Base-by-base conservation (phyloP, 2,888 invertebrate species). In the Harpalus rubripes region DNA sequence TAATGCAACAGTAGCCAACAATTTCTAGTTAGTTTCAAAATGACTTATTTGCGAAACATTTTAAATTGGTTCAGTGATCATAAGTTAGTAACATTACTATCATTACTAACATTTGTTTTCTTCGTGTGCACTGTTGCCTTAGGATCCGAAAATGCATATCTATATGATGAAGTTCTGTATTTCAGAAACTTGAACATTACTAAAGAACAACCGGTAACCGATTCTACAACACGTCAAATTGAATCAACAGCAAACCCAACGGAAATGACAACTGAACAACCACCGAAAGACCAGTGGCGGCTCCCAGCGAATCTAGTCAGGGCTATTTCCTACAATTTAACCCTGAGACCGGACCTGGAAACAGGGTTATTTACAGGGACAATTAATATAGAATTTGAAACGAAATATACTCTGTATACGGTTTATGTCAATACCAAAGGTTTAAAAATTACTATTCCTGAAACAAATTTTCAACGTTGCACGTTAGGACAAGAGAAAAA, bases 271-370 rank as follows among this genome's bases (percentile, higher is more conserved):
- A 16, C 63, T 18, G 12, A 7, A 26, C 16, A 22, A 6, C 63
- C 63, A 10, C 32, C 88, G 86, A 86, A 87, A 86, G 86, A 87
- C 56, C 90, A 92, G 83, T 92, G 92, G 85, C 90, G 94, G 7
- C 90, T 97, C 10, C 94, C 95, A 0, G 90, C 90, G 52, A 89
- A 92, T 59, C 90, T 95, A 0, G 89, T 91, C 41, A 96, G 97
- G 0, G 88, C 90, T 16, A 92, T 94, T 86, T 10, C 65, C 0
- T 97, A 97, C 89, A 94, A 95, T 87, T 91, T 97, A 3, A 92
- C 91, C 78, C 90, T 97, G 44, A 91, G 93, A 88, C 96, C 97
- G 0, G 91, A 96, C 88, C 91, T 95, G 86, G 90, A 92, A 86
- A 89, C 92, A 88, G 93, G 93, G 85, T 89, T 88, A 10, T 95